Evolutionary conservation across 2,888 invertebrate genomes (phyloP).

Genomic region (Lysandra coridon): DNA sequence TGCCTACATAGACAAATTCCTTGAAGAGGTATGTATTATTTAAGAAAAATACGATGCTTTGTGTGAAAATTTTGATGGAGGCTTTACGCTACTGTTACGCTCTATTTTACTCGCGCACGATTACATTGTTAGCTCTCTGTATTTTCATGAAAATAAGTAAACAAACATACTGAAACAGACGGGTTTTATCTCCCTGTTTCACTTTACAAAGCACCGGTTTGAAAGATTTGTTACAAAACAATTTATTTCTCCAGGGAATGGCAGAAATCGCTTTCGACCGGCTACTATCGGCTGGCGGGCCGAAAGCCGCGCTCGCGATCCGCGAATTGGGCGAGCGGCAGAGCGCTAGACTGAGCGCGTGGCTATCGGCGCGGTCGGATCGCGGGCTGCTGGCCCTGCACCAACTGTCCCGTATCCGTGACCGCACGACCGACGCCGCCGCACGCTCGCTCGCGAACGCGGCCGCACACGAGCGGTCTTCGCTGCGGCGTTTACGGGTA

Average conservation of each 20-base stretch:
- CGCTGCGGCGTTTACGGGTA: conserved; percentile 76
- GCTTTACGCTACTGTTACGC: too few species aligned
- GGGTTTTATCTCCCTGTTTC: too few species aligned
- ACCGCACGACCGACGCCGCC: conserved; percentile 40
- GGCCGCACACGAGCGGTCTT: conserved; percentile 66
- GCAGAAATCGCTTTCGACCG: conserved; percentile 56
- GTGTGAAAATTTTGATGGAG: background rate
- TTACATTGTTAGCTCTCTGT: too few species aligned
- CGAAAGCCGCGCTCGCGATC: conserved; percentile 40
- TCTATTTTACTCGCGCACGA: too few species aligned
- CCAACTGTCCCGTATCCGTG: conserved; percentile 42
- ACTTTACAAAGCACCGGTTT: too few species aligned
- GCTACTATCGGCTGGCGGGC: conserved; percentile 46
- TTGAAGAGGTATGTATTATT: conserved; percentile 53
- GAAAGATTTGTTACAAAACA: too few species aligned
- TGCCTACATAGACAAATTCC: conserved; percentile 64
- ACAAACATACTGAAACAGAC: too few species aligned
- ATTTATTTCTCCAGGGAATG: conserved; percentile 51
- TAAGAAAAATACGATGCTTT: background rate
- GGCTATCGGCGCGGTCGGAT: conserved; percentile 39
- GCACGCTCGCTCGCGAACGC: conserved; percentile 65
- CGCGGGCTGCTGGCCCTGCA: conserved; percentile 37
- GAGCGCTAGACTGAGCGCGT: conserved; percentile 41
- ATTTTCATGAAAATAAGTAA: too few species aligned
- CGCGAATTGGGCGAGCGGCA: conserved; percentile 37